Percentiles rank a stretch among this genome's conserved stretches.
phyloP scores from a whole-genome alignment of 2,888 invertebrate species.

The Troglohyphantes excavatus region DNA sequence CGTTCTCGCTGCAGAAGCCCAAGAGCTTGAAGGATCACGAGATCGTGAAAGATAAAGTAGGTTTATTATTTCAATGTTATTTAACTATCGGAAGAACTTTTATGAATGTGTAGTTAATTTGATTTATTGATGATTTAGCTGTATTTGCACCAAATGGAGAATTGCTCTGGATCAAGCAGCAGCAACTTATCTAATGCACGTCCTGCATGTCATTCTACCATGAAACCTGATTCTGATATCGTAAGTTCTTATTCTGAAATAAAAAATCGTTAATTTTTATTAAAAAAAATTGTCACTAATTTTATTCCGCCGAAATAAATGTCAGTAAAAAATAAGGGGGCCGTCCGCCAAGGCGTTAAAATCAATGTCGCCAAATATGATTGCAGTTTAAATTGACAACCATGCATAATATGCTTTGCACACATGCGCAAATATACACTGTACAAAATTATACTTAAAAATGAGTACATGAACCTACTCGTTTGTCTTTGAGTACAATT shows the following conservation, averaged over 20 bases:
- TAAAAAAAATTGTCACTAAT: no score
- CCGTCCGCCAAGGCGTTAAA: no score
- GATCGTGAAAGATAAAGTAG: slow-evolving; percentile 60
- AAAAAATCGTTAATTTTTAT: no score
- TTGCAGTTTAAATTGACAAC: no score
- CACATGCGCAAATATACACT: no score
- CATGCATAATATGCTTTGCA: no score
- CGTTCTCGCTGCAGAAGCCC: slow-evolving; percentile 57
- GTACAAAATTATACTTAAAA: no score
- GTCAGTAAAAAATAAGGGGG: no score
- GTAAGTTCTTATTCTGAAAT: slow-evolving; percentile 12
- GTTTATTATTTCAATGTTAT: background rate
- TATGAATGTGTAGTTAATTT: background rate
- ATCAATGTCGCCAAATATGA: no score
- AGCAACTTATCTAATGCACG: background rate
- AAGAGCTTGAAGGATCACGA: slow-evolving; percentile 13
- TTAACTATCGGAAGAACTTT: background rate
- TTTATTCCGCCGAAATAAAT: no score
- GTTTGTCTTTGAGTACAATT: no score
- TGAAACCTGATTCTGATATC: slow-evolving; percentile 29
- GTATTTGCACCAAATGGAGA: slow-evolving; percentile 40
- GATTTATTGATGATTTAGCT: background rate
- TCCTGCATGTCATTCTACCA: background rate
- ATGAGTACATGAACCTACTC: no score
- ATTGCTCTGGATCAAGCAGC: background rate